phyloP scores from a whole-genome alignment of 2,113 vertebrate genomes.

The Nansenia antarctica region DNA sequence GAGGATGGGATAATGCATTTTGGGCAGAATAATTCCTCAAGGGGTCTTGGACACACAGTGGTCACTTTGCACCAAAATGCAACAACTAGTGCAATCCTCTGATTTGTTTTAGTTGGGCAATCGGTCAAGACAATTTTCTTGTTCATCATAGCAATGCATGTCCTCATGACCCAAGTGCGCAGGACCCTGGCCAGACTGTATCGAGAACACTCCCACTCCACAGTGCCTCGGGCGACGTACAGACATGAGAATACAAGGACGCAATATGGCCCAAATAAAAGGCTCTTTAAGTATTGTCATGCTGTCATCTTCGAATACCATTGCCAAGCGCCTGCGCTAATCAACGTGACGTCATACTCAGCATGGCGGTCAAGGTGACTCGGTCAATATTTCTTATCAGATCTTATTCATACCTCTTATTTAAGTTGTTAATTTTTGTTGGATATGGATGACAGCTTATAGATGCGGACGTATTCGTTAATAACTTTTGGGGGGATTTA shows the following conservation, averaged over 20 bases:
- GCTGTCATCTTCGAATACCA: constrained; percentile 21
- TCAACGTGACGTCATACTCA: constrained; percentile 82
- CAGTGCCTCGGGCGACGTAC: constrained; percentile 1
- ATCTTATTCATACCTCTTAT: constrained; percentile 48
- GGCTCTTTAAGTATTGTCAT: background rate
- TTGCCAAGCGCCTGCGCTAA: constrained; percentile 76
- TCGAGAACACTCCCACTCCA: background rate
- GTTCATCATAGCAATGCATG: background rate
- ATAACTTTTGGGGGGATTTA: constrained; percentile 9
- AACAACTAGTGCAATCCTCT: background rate
- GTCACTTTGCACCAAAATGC: background rate
- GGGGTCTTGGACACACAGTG: background rate
- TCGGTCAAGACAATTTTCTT: background rate
- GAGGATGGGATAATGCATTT: background rate
- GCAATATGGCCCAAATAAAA: background rate
- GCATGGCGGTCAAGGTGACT: constrained; percentile 99
- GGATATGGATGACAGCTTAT: constrained; percentile 23
- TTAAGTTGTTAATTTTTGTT: constrained; percentile 21
- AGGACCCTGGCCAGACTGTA: constrained; percentile 26
- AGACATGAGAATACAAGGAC: background rate
- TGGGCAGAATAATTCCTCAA: background rate
- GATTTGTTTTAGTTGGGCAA: background rate
- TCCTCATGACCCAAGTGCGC: constrained; percentile 42
- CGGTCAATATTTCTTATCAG: constrained; percentile 72
- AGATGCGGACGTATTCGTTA: constrained; percentile 13